Conservation (phyloP, 2,113 vertebrate species). For the Morone saxatilis region DNA sequence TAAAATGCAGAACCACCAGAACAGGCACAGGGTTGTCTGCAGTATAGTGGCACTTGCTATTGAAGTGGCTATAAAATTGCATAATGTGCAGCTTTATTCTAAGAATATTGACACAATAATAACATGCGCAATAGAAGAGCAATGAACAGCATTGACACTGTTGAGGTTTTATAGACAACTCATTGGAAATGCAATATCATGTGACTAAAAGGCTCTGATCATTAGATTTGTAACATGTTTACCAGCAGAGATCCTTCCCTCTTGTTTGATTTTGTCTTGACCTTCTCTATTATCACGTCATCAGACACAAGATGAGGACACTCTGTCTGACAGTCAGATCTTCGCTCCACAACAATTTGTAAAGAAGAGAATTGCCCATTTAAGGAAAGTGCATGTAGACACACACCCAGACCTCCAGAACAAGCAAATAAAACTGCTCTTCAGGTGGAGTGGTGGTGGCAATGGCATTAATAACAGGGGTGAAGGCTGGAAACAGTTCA, state of each 20-base stretch:
- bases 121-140: background rate
- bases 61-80: background rate
- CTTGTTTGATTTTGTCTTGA: constrained; percentile 20
- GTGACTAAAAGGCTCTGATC: background rate
- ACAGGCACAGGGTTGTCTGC: background rate
- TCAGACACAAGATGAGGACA: constrained; percentile 27
- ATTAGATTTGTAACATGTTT: constrained; percentile 10
- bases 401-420: background rate
- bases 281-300: constrained; percentile 33
- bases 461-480: constrained; percentile 29
- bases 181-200: constrained; percentile 14
- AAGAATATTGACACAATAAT: background rate
- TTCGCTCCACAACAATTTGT: constrained; percentile 12
- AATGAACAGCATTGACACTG: background rate
- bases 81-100: background rate
- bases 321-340: constrained; percentile 6
- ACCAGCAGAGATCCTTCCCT: background rate
- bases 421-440: constrained; percentile 6
- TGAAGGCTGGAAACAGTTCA: constrained; percentile 14
- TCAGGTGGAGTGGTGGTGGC: background rate
- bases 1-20: background rate
- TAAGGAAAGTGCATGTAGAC: background rate
- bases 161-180: background rate
- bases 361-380: constrained; percentile 13
- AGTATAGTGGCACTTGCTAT: background rate